Percentiles rank a stretch among this genome's conserved stretches.
Evolutionary conservation across 2,888 invertebrate genomes (phyloP).

Genomic region (Catocala sponsa): DNA sequence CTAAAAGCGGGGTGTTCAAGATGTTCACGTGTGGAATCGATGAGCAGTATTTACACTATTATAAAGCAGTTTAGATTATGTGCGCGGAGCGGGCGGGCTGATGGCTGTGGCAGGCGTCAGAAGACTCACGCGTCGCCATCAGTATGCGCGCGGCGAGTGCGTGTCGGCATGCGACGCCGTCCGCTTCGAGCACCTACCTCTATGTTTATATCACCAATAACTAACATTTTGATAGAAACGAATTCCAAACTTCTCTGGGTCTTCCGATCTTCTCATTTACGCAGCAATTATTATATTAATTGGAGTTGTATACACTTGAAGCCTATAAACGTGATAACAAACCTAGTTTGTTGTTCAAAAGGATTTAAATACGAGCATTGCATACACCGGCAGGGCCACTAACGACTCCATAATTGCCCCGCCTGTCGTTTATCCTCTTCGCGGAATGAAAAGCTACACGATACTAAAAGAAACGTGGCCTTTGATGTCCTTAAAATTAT

Average conservation of each 20-base stretch:
- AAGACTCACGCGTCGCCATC: slow-evolving; percentile 63
- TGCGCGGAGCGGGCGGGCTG: slow-evolving; percentile 32
- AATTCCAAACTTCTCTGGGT: slow-evolving; percentile 17
- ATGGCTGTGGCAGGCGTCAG: slow-evolving; percentile 49
- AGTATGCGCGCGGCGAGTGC: slow-evolving; percentile 77
- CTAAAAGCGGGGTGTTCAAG: slow-evolving; percentile 9
- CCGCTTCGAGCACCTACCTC: slow-evolving; percentile 67
- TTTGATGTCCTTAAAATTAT: slow-evolving; percentile 41
- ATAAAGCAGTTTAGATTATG: slow-evolving; percentile 46
- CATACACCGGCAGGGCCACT: slow-evolving; percentile 46
- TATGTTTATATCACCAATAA: slow-evolving; percentile 59
- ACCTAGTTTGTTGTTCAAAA: slow-evolving; percentile 22
- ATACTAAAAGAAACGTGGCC: slow-evolving; percentile 34
- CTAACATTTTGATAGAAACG: slow-evolving; percentile 43
- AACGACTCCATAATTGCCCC: slow-evolving; percentile 56
- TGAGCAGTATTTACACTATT: slow-evolving; percentile 43
- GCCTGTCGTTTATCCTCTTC: slow-evolving; percentile 49
- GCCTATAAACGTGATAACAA: slow-evolving; percentile 15
- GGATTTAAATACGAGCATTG: slow-evolving; percentile 51
- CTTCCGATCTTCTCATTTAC: slow-evolving; percentile 1
- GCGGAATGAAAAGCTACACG: slow-evolving; percentile 31
- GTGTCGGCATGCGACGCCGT: slow-evolving; percentile 82
- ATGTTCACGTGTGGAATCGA: slow-evolving; percentile 39
- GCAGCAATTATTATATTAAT: slow-evolving; percentile 1
- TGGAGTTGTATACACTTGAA: slow-evolving; percentile 3